These are phyloP conservation scores for Dynastes hyllus DNA, from an alignment of 2,888 invertebrate genomes.

Conservation along the genomic window DNA sequence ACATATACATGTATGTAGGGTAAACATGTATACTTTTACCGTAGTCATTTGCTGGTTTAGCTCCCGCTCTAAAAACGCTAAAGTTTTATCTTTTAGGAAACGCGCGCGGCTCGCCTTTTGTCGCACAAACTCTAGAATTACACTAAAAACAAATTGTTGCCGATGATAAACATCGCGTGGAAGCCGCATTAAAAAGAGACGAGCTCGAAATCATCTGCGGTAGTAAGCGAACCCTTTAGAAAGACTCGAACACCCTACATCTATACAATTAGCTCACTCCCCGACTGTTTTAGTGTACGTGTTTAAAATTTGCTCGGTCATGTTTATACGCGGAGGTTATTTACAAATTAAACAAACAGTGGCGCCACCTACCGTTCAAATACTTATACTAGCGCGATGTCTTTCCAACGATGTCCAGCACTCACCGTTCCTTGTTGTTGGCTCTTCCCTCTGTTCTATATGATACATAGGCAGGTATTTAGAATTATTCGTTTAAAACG, in stretches of 20 bases:
- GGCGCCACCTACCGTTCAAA: conserved; percentile 52
- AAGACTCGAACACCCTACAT: not conserved
- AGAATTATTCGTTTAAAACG: conserved; percentile 53
- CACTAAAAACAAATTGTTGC: conserved; percentile 28
- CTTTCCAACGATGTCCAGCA: too few relatives aligned
- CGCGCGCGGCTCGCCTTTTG: conserved; percentile 17
- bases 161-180: conserved; percentile 10
- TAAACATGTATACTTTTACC: too few relatives aligned
- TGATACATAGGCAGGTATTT: not conserved
- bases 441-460: not conserved
- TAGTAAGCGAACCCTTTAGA: not conserved
- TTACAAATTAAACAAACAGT: conserved; percentile 41
- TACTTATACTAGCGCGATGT: not conserved
- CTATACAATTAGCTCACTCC: conserved; percentile 9
- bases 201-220: too few relatives aligned
- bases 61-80: conserved; percentile 21
- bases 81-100: conserved; percentile 44
- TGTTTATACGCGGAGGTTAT: conserved; percentile 19
- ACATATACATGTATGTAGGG: not conserved
- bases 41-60: too few relatives aligned
- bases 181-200: not conserved
- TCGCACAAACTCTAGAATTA: conserved; percentile 22
- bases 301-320: conserved; percentile 32
- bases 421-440: not conserved
- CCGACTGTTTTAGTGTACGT: not conserved